Evolutionary conservation across 2,888 invertebrate species (phyloP), one percentile per base, ranked within the genome.

Genomic region (Cenopis cana): DNA sequence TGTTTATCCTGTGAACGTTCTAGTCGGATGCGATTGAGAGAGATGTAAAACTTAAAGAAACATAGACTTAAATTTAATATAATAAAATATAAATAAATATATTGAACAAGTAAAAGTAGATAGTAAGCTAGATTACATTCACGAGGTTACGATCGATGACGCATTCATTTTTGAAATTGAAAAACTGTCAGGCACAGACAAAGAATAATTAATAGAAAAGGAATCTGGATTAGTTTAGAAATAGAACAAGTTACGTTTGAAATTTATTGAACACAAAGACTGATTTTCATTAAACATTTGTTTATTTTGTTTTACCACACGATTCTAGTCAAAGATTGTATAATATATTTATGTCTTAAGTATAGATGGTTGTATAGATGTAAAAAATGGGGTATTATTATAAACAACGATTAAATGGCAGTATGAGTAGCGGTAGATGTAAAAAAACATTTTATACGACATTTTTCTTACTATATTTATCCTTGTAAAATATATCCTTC

Each of bases 381-480:
- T 73, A 73, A 66, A 73, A 69, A 69, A 68, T 52, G 41, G 64
- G 67, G 66, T 68, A 69, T 72, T 69, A 64, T 50, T 61, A 67
- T 72, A 71, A 64, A 75, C 72, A 75, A 75, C 74, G 70, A 74
- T 66, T 68, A 24, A 70, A 41, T 55, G 29, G 38, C 61, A 65
- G 57, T 60, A 66, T 65, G 60, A 57, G 56, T 61, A 61, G 59
- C 10, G 18, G 49, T 54, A 70, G 66, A 56, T 41, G 67, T 69
- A 70, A 69, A 60, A 69, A 65, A 61, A 71, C 82, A 79, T 86
- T 88, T 87, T 87, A 79, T 88, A 88, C 84, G 80, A 80, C 76
- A 76, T 79, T 81, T 69, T 82, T 82, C 81, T 72, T 76, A 77
- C 72, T 49, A 74, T 73, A 76, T 75, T 79, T 77, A 77, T 80